Evolutionary conservation across 2,888 invertebrate species (phyloP).

Genomic region (Lottia scabra): DNA sequence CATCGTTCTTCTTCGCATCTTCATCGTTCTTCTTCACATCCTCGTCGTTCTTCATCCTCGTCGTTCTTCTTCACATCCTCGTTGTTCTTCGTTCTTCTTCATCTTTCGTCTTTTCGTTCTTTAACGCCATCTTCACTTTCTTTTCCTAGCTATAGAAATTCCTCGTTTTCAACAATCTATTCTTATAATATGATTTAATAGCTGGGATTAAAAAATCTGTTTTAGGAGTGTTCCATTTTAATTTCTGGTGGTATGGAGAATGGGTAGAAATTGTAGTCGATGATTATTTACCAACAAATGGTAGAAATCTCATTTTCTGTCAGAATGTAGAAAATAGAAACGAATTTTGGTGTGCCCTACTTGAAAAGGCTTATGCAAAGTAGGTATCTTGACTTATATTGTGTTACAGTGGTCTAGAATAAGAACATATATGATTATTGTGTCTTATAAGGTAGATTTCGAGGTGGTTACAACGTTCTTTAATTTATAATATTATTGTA

Average conservation of each 20-base stretch:
- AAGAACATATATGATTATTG: no score
- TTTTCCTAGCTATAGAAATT: not conserved
- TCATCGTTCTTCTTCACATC: not conserved
- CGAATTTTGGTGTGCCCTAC: slow-evolving; percentile 83
- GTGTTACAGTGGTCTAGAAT: no score
- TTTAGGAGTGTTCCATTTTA: slow-evolving; percentile 82
- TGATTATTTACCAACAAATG: slow-evolving; percentile 80
- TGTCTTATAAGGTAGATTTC: no score
- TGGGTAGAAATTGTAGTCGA: slow-evolving; percentile 83
- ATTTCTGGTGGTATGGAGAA: slow-evolving; percentile 85
- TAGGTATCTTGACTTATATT: slow-evolving; percentile 65
- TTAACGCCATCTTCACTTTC: not conserved
- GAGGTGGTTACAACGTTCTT: no score
- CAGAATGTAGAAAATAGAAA: slow-evolving; percentile 74
- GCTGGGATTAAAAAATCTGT: not conserved
- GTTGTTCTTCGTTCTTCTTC: no score
- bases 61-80: not conserved
- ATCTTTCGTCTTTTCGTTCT: no score
- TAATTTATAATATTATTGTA: no score
- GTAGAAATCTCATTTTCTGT: slow-evolving; percentile 76
- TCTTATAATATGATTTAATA: not conserved
- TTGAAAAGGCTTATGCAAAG: slow-evolving; percentile 88
- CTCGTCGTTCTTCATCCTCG: no score
- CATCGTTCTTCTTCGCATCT: no score
- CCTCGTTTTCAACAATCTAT: no score